Evolutionary conservation across 2,888 invertebrate genomes (phyloP).

Genomic region (Gandaritis pyraliata): DNA sequence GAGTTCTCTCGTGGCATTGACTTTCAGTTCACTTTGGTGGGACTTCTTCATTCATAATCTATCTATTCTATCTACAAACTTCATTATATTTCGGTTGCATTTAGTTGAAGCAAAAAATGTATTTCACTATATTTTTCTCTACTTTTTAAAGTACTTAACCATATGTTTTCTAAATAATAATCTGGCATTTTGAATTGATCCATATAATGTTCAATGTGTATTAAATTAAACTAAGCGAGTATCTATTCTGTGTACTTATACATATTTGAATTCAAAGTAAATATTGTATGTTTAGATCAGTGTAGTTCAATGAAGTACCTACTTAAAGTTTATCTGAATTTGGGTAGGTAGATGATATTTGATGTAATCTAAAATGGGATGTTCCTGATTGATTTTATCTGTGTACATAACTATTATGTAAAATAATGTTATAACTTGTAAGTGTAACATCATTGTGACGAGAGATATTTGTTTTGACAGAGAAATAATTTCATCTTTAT

Average conservation of each 20-base stretch:
- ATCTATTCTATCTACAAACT: conserved; percentile 2
- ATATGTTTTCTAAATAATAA: background rate
- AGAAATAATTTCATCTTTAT: conserved; percentile 44
- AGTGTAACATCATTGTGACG: conserved; percentile 81
- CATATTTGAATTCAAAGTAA: background rate
- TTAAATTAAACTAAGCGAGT: background rate
- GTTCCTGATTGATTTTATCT: conserved; percentile 58
- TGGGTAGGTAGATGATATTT: conserved; percentile 11
- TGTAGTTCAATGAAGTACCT: background rate
- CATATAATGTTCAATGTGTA: background rate
- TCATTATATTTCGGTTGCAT: background rate
- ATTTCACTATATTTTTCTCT: background rate
- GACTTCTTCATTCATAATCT: conserved; percentile 20
- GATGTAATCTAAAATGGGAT: conserved; percentile 17
- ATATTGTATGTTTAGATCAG: background rate
- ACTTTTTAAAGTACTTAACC: too few species aligned
- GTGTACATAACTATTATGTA: conserved; percentile 68
- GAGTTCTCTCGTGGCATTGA: conserved; percentile 82
- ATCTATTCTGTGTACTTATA: background rate
- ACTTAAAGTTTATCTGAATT: background rate
- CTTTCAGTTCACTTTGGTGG: conserved; percentile 50
- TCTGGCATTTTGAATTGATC: background rate
- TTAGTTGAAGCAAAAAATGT: background rate
- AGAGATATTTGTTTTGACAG: conserved; percentile 72
- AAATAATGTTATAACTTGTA: conserved; percentile 73